Evolutionary conservation across 2,113 vertebrate genomes (phyloP), one percentile per base, ranked within the genome.

Genomic region (Gorsachius goisagi): DNA sequence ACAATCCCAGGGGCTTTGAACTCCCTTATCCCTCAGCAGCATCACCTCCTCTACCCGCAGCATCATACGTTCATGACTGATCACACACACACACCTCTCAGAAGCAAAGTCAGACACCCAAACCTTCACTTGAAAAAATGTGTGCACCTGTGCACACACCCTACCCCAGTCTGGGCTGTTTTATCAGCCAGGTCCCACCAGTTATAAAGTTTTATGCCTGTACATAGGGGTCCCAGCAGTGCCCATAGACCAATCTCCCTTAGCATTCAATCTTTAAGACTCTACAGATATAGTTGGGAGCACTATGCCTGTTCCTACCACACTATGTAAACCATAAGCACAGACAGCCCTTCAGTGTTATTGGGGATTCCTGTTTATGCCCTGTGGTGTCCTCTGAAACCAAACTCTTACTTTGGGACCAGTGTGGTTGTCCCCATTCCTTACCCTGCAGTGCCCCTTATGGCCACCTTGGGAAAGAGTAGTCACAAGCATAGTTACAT

Each of bases 381-480:
- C 58, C 85, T 5, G 8, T 2, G 41, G 23, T 44, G 24, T 35
- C 74, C 53, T 39, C 69, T 26, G 81, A 45, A 39, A 24, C 85
- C 80, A 60, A 52, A 33, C 28, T 59, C 58, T 28, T 27, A 4
- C 55, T 30, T 24, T 37, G 66, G 93, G 52, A 58, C 62, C 52
- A 16, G 52, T 4, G 76, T 74, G 21, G 71, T 20, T 69, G 79
- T 39, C 52, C 63, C 86, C 41, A 69, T 74, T 80, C 89, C 95
- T 95, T 92, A 71, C 90, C 95, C 95, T 95, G 88, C 95, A 96
- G 85, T 90, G 94, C 94, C 95, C 74, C 95, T 95, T 45, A 90
- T 74, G 94, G 95, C 59, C 90, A 88, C 79, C 83, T 26, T 3
- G 15, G 58, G 82, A 47, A 94, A 58, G 60, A 73, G 39, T 2